phyloP scores from a whole-genome alignment of 1,140 invertebrate species.

The Drosophila sucinea region DNA sequence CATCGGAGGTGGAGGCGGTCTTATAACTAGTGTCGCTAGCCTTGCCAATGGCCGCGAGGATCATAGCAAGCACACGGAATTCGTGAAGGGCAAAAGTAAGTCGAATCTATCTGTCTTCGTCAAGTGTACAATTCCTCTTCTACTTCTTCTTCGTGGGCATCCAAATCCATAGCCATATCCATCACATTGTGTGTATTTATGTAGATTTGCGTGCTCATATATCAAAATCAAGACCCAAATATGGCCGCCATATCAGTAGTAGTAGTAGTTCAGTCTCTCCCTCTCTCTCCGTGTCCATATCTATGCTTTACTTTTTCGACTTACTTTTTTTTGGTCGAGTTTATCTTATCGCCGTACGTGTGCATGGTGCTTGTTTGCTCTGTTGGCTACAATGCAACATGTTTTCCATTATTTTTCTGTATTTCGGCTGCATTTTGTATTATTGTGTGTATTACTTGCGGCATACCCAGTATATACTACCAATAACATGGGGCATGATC shows the following conservation, averaged over 20 bases:
- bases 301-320: conserved; percentile 17
- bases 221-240: conserved; percentile 66
- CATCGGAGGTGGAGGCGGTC: not conserved
- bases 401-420: conserved; percentile 8
- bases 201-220: conserved; percentile 74
- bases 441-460: conserved; percentile 43
- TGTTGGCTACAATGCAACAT: conserved; percentile 41
- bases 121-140: not conserved
- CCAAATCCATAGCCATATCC: conserved; percentile 56
- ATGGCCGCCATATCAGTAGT: conserved; percentile 40
- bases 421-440: conserved; percentile 57
- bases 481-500: not conserved
- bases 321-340: conserved; percentile 16
- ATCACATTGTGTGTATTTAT: conserved; percentile 70
- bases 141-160: not conserved
- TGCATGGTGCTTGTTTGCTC: conserved; percentile 37
- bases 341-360: conserved; percentile 54
- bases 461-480: not conserved
- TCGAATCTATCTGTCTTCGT: conserved; percentile 44
- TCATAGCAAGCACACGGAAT: conserved; percentile 69
- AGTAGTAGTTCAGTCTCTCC: not conserved
- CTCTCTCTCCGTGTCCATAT: not conserved
- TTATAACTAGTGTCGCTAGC: conserved; percentile 15
- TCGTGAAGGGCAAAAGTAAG: conserved; percentile 83
- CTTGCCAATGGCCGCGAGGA: conserved; percentile 41